Percentiles rank a stretch among this genome's conserved stretches.
Conservation (phyloP, 2,113 vertebrate genomes). For the Oxyruncus cristatus region DNA sequence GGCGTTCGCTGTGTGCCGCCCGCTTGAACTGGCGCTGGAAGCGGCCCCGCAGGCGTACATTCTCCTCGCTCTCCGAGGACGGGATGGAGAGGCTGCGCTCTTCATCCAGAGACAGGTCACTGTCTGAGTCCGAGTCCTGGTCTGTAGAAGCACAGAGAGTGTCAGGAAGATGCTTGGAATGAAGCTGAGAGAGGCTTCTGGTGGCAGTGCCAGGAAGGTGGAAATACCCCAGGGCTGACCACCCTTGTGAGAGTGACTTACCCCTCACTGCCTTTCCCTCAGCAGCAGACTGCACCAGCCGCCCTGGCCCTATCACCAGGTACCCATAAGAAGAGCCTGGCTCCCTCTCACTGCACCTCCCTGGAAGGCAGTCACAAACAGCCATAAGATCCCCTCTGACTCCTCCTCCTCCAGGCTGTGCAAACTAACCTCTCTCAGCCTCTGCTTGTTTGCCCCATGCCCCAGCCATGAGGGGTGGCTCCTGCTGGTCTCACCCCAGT, state of each 20-base stretch:
- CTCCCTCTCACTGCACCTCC: neutral
- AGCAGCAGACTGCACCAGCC: neutral
- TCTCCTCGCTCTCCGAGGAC: conserved; percentile 95
- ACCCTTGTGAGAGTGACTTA: accelerated
- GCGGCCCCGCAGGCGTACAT: conserved; percentile 87
- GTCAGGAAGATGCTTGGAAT: neutral
- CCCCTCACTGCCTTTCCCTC: neutral
- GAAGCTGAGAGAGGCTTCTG: neutral
- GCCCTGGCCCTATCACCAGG: neutral
- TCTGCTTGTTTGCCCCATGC: neutral
- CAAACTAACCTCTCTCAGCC: neutral
- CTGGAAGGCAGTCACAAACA: neutral
- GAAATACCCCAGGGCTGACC: neutral
- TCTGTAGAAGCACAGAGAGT: conserved; percentile 63
- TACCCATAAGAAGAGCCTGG: neutral
- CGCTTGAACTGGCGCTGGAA: conserved; percentile 91
- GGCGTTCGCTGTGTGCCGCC: conserved; percentile 89
- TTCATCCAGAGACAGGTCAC: conserved; percentile 94
- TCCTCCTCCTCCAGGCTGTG: neutral
- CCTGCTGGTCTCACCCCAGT: neutral
- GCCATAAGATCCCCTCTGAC: neutral
- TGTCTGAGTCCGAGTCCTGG: conserved; percentile 94
- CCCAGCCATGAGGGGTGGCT: accelerated
- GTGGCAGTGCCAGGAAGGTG: neutral
- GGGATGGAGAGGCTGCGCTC: conserved; percentile 95